Base-by-base conservation (phyloP, 2,888 invertebrate genomes). In the Acleris literana region DNA sequence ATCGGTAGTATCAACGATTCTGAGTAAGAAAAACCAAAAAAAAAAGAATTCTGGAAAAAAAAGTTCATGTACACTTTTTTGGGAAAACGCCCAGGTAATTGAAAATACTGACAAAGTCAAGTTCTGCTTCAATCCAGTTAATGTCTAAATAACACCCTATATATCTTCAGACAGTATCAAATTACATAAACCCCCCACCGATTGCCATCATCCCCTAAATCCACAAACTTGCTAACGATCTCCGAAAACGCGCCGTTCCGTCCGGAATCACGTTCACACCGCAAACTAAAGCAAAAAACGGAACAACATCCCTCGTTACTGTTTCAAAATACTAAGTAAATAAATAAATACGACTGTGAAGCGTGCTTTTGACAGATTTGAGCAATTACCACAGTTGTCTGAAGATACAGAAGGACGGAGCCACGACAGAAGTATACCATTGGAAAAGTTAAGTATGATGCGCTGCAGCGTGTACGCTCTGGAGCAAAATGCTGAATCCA, bases 311-410 rank as follows among this genome's bases (percentile, higher is more conserved):
- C 56, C 83, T 83, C 84, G 84, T 83, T 84, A 80, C 81, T 86
- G 88, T 88, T 87, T 78, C 84, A 85, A 91, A 88, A 90, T 90
- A 90, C 82, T 80, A 83, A 83, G 87, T 90, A 92, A 91, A 90
- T 92, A 92, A 92, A 92, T 92, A 92, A 91, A 92, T 90, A 90
- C 80, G 80, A 81, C 70, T 72, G 68, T 69, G 64, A 83, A 74
- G 79, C 92, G 93, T 92, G 92, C 88, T 91, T 88, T 75, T 69
- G 67, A 56, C 63, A 76, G 84, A 93, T 92, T 93, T 88, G 82
- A 88, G 88, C 91, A 93, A 93, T 93, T 88, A 87, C 76, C 68
- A 60, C 53, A 62, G 51, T 13, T 39, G 16, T 39, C 22, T 13
- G 4, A 43, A 5, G 2, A 29, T 18, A 63, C 63, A 63, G 63